Evolutionary conservation across 1,140 invertebrate species (phyloP), one percentile per base, ranked within the genome.

Genomic region (Drosophila santomea): DNA sequence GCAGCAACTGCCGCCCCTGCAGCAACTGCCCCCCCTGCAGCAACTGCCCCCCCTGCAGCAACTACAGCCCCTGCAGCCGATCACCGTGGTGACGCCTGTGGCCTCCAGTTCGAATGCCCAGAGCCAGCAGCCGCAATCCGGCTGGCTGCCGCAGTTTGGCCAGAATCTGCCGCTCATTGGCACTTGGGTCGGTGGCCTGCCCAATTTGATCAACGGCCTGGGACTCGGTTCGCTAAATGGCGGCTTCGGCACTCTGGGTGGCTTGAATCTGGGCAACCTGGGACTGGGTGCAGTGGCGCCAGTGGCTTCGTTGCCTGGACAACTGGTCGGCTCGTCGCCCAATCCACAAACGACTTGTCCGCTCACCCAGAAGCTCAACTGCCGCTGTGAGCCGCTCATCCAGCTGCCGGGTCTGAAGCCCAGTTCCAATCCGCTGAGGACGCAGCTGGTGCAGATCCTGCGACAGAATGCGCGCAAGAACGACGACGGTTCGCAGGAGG

Each of bases 161-260:
- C 85, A 84, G 59, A 84, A 89, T 20, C 45, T 90, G 45, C 85
- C 85, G 25, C 69, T 90, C 23, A 71, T 90, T 7, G 85, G 85
- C 11, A 80, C 85, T 10, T 38, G 90, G 47, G 41, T 89, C 2
- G 63, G 80, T 3, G 80, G 75, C 4, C 52, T 89, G 55, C 62
- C 81, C 44, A 79, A 50, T 35, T 41, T 81, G 59, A 73, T 89
- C 8, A 64, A 47, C 23, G 69, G 77, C 32, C 51, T 89, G 66
- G 78, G 83, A 20, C 25, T 80, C 38, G 79, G 79, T 25, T 54
- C 55, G 14, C n/a, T 84, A 17, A 74, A 57, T 12, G 74, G 78
- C 0, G 78, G 78, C 11, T 80, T 80, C 0, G 78, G 78, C 20
- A 61, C 63, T 0, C 35, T 80, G n/a, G 77, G 77, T 2, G 81